These are phyloP conservation scores for Noctua pronuba DNA, from an alignment of 2,888 invertebrate genomes.

Conservation along the genomic window DNA sequence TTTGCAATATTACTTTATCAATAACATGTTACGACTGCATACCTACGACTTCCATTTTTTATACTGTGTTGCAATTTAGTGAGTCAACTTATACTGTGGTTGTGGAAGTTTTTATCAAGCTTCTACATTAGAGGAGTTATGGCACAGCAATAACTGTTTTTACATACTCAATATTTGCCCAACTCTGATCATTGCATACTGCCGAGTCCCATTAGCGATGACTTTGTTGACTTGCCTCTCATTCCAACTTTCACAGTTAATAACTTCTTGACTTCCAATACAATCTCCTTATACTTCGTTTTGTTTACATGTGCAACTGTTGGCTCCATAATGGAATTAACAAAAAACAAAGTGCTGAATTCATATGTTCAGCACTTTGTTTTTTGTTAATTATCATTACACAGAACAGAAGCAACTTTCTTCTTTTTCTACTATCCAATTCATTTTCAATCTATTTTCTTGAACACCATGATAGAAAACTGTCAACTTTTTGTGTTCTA, in stretches of 20 bases:
- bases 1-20: conserved; percentile 3
- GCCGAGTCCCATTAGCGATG: neutral
- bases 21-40: neutral
- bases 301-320: neutral
- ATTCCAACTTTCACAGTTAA: conserved; percentile 8
- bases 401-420: neutral
- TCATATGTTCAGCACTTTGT: no score
- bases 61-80: conserved; percentile 19
- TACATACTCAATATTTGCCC: conserved; percentile 7
- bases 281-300: neutral
- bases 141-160: neutral
- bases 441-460: conserved; percentile 48
- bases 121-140: neutral
- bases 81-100: conserved; percentile 13
- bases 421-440: conserved; percentile 16
- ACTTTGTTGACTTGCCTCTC: conserved; percentile 8
- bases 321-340: neutral
- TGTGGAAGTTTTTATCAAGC: conserved; percentile 1
- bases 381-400: no score
- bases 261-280: neutral
- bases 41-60: conserved; percentile 28
- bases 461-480: conserved; percentile 22
- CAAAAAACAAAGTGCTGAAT: conserved; percentile 5
- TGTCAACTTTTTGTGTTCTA: conserved; percentile 26
- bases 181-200: neutral